Evolutionary conservation across 2,113 vertebrate genomes (phyloP).

Genomic region (Lynx canadensis): DNA sequence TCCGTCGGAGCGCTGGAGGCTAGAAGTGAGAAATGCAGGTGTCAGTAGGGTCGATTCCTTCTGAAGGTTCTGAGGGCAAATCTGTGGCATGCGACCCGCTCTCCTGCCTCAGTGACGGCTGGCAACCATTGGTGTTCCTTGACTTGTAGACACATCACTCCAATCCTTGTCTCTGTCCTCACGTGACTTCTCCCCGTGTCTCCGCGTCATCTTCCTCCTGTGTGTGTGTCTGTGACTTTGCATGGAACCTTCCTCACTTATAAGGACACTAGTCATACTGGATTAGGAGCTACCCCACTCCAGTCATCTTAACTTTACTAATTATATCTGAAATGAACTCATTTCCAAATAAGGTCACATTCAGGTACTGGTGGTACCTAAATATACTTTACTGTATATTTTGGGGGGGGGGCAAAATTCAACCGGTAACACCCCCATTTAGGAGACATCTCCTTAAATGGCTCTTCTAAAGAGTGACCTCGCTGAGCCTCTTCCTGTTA

Average conservation of each 20-base stretch:
- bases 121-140: background rate
- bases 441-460: background rate
- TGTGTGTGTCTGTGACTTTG: background rate
- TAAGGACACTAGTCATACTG: background rate
- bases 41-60: background rate
- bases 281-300: accelerated
- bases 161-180: too few species aligned
- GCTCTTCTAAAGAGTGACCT: background rate
- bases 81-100: background rate
- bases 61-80: background rate
- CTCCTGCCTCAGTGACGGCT: background rate
- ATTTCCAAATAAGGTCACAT: background rate
- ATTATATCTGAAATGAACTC: background rate
- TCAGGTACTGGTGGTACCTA: background rate
- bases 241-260: accelerated
- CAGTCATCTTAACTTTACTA: background rate
- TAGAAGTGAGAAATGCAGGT: background rate
- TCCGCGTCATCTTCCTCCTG: background rate
- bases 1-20: background rate
- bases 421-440: background rate
- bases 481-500: background rate
- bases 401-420: accelerated
- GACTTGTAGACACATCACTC: background rate
- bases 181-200: accelerated
- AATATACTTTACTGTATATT: background rate